Evolutionary conservation across 1,140 invertebrate species (phyloP), one percentile per base, ranked within the genome.

Genomic region (Euglossa dilemma): DNA sequence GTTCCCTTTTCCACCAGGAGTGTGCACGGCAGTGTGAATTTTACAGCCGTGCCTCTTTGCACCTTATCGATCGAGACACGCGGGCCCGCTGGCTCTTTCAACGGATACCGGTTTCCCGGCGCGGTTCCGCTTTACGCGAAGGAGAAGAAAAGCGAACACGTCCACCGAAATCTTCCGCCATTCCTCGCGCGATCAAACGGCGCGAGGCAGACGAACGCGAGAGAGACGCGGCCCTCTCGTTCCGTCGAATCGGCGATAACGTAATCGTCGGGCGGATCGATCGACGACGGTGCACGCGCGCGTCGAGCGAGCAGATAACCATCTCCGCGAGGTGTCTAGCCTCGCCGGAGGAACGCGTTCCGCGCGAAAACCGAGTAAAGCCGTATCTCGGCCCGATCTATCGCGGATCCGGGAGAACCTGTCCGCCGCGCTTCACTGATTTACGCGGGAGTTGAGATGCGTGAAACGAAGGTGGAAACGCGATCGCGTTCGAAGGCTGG

Each of bases 191-290:
- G n/a, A n/a, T 36, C 1, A 36, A 36, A 36, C 36, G 36, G 4
- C 36, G 36, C 36, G 36, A 36, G n/a, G n/a, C 36, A 36, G 36
- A 36, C 36, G 36, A 36, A 36, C 36, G 36, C n/a, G n/a, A n/a
- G n/a, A 66, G 43, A 50, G 28, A 67, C 59, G 43, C 28, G 25
- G 16, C 52, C 23, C 23, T 52, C 64, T 57, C 47, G 59, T 61
- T 56, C 52, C 67, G 67, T 80, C 43, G 43, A 72, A 80, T 72
- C 56, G 18, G n/a, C 74, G 79, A 81, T 81, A 81, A 81, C 79
- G 47, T 81, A 81, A 81, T 81, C 79, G 50, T 66, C 50, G 71
- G 56, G 36, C 36, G n/a, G 71, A 23, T 23, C 61, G 61, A 81
- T 74, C 79, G 50, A 18, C 14, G 45, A n/a, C 43, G 20, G n/a